Percentiles rank a stretch among this genome's conserved stretches.
Conservation (phyloP, 23 tunicate genomes). For the Trididemnum miniatum region DNA sequence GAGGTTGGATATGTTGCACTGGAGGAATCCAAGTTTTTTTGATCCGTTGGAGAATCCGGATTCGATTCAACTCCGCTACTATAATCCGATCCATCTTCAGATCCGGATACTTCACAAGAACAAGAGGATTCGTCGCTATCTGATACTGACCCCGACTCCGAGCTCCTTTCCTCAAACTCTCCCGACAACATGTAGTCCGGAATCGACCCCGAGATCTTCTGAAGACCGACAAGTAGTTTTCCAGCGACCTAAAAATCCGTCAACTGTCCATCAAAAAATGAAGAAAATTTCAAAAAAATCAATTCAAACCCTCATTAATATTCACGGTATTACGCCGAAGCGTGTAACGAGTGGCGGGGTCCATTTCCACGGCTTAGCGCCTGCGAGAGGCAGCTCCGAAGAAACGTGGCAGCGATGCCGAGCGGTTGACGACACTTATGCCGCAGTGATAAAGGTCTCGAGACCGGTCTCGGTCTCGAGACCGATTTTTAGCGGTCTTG, state of each 20-base stretch:
- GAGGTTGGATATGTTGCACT: neutral
- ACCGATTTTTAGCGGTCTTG: too few species aligned
- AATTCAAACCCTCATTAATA: too few species aligned
- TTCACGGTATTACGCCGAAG: too few species aligned
- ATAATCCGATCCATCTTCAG: constrained; percentile 9
- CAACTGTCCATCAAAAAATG: too few species aligned
- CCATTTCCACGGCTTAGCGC: too few species aligned
- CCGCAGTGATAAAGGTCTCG: too few species aligned
- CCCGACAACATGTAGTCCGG: constrained; percentile 15
- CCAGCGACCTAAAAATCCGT: constrained; percentile 76
- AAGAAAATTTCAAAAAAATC: too few species aligned
- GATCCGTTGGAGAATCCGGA: constrained; percentile 44
- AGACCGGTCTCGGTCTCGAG: too few species aligned
- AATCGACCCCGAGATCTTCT: constrained; percentile 42
- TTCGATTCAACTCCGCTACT: constrained; percentile 83
- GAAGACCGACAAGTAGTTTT: constrained; percentile 63
- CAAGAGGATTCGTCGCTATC: neutral
- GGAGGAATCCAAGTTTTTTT: neutral
- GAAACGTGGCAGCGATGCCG: too few species aligned
- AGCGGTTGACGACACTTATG: too few species aligned
- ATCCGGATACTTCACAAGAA: neutral
- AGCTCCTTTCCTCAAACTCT: neutral
- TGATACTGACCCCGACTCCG: neutral
- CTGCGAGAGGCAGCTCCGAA: too few species aligned
- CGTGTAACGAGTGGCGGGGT: too few species aligned